These are phyloP conservation scores for Petroica traversi DNA, from an alignment of 2,113 vertebrate species.

Conservation along the genomic window DNA sequence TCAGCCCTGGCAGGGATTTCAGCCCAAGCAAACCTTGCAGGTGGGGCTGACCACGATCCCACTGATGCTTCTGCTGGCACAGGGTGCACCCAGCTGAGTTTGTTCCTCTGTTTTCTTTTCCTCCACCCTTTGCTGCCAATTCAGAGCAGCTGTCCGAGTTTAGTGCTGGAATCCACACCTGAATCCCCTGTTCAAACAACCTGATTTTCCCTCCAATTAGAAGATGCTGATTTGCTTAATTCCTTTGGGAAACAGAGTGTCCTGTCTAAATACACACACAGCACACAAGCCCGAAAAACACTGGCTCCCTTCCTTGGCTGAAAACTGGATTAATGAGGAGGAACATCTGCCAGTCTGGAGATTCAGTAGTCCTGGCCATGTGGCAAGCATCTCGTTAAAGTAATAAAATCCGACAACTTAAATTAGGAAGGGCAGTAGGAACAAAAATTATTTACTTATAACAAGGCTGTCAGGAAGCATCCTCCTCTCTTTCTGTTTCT, in stretches of 20 bases:
- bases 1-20: not conserved
- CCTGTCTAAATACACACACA: not conserved
- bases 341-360: not conserved
- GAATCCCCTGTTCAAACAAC: not conserved
- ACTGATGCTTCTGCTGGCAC: not conserved
- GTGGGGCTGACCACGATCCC: accelerated
- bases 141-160: not conserved
- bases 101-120: not conserved
- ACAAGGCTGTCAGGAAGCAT: not conserved
- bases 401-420: not conserved
- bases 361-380: not conserved
- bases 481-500: not conserved
- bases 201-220: not conserved
- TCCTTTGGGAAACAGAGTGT: not conserved
- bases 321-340: not conserved
- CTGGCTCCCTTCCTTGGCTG: not conserved
- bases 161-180: not conserved
- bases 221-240: not conserved
- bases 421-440: not conserved
- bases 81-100: accelerated
- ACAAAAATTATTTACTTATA: not conserved
- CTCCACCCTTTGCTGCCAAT: not conserved
- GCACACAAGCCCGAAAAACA: not conserved
- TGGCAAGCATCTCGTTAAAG: not conserved
- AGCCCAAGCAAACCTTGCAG: not conserved